These are phyloP conservation scores for Trachemys scripta DNA, from an alignment of 2,113 vertebrate genomes.

Conservation along the genomic window DNA sequence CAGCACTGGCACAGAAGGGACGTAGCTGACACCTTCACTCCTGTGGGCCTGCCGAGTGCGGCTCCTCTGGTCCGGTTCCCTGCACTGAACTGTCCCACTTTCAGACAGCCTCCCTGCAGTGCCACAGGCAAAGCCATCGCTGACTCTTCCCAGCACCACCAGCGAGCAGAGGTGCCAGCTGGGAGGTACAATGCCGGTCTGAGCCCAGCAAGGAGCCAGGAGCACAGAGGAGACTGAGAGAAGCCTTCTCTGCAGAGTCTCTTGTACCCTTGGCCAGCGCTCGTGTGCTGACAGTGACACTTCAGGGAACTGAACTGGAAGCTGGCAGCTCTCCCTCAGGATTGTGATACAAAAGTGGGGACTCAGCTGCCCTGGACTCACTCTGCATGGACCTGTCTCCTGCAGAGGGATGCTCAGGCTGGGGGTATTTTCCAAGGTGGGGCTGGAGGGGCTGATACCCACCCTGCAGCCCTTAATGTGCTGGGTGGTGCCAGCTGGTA, in stretches of 20 bases:
- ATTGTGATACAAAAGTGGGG: too few relatives aligned
- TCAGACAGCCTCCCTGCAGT: background rate
- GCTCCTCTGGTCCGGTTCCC: background rate
- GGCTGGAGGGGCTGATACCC: background rate
- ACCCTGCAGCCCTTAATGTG: background rate
- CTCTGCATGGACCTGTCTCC: too few relatives aligned
- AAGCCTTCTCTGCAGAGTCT: background rate
- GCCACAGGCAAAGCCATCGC: background rate
- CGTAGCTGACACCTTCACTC: background rate
- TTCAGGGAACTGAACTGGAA: background rate
- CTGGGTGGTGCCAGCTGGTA: background rate
- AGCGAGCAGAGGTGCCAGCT: background rate
- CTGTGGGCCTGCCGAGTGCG: too few relatives aligned
- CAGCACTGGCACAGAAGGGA: background rate
- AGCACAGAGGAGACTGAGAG: background rate
- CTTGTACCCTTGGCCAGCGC: background rate
- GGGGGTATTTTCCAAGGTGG: too few relatives aligned
- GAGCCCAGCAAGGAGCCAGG: background rate
- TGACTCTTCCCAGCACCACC: background rate
- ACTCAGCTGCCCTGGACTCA: too few relatives aligned
- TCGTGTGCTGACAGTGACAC: background rate
- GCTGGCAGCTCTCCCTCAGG: too few relatives aligned
- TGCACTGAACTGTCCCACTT: background rate
- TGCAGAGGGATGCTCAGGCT: background rate
- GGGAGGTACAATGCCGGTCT: background rate